Evolutionary conservation across 2,113 vertebrate genomes (phyloP).

Genomic region (Microtus pennsylvanicus): DNA sequence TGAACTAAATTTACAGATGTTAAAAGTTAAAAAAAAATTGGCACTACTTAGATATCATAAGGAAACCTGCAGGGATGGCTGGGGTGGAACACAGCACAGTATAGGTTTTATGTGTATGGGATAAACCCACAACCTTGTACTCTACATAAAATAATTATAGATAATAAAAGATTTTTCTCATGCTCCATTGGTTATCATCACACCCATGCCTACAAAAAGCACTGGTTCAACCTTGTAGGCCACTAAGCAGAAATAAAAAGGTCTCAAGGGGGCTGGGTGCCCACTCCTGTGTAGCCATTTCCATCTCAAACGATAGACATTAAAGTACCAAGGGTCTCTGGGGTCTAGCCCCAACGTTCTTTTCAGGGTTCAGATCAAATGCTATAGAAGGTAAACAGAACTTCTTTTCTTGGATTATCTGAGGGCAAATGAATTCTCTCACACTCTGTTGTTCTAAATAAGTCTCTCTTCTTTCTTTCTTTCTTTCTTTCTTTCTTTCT

Average conservation of each 20-base stretch:
- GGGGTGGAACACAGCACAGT: neutral
- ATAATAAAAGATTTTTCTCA: neutral
- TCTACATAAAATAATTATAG: neutral
- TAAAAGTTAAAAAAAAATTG: neutral
- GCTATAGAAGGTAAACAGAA: too few relatives aligned
- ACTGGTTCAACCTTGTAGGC: neutral
- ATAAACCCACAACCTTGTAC: neutral
- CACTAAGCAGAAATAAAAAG: neutral
- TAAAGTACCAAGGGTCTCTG: too few relatives aligned
- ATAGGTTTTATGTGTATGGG: neutral
- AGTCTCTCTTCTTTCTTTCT: too few relatives aligned
- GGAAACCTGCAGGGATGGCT: too few relatives aligned
- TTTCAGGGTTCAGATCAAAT: too few relatives aligned
- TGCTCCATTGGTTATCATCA: neutral
- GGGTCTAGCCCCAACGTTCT: too few relatives aligned
- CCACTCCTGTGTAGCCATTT: neutral
- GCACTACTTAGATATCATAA: neutral
- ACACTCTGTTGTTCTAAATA: too few relatives aligned
- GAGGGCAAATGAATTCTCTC: too few relatives aligned
- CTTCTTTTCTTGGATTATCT: too few relatives aligned
- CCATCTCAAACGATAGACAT: neutral
- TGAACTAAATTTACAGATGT: too few relatives aligned
- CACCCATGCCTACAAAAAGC: too few relatives aligned
- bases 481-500: too few relatives aligned
- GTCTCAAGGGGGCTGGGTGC: neutral